A percentile compares a stretch with the other conserved stretches of the same genome.
phyloP scores from a whole-genome alignment of 2,113 vertebrate genomes.

The Pantherophis guttatus region DNA sequence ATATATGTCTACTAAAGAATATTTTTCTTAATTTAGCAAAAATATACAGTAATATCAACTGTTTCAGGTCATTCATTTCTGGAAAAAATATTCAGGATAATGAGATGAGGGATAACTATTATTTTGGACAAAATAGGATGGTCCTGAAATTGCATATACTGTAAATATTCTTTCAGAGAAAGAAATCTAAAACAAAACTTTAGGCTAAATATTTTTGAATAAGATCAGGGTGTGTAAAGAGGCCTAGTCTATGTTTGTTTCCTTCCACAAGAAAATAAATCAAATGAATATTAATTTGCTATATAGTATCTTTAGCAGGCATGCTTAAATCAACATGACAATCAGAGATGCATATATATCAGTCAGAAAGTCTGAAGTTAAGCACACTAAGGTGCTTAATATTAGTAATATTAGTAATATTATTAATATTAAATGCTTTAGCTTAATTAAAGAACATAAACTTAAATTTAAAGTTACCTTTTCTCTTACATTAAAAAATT shows the following conservation, averaged over 20 bases:
- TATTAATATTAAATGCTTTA: background rate
- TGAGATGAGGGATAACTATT: background rate
- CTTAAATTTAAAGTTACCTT: background rate
- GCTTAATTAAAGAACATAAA: background rate
- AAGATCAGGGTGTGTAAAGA: background rate
- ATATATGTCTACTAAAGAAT: background rate
- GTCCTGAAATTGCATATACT: background rate
- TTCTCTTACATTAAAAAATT: background rate
- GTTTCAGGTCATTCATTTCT: background rate
- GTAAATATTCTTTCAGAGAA: background rate
- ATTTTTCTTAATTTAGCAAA: background rate
- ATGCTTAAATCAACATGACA: background rate
- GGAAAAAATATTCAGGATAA: background rate
- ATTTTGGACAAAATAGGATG: background rate
- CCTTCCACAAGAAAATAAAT: background rate
- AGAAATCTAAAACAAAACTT: background rate
- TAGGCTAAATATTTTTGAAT: background rate
- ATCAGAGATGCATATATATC: background rate
- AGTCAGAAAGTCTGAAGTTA: background rate
- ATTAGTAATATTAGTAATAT: background rate
- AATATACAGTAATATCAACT: background rate
- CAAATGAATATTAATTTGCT: background rate
- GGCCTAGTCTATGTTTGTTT: rapidly evolving
- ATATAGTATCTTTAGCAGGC: background rate
- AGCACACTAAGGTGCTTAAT: background rate